Conservation (phyloP, 2,797 vertebrate species). For the Etheostoma nigrum region DNA sequence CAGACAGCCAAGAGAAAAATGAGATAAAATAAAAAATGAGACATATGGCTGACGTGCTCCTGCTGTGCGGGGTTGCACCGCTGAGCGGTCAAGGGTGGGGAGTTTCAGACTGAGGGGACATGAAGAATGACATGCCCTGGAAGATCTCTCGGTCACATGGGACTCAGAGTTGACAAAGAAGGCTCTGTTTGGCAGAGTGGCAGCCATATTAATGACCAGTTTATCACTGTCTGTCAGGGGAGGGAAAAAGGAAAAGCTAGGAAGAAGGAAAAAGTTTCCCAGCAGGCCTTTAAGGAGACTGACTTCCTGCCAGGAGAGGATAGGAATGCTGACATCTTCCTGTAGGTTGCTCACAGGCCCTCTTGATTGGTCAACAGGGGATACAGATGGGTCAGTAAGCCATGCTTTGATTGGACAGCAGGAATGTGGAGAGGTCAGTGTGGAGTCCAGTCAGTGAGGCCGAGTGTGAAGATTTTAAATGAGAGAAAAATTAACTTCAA, state of each 20-base stretch:
- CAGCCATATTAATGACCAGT: conserved; percentile 79
- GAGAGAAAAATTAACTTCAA: conserved; percentile 20
- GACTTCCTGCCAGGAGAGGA: conserved; percentile 78
- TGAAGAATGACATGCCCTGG: conserved; percentile 72
- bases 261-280: conserved; percentile 70
- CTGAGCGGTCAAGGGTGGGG: conserved; percentile 66
- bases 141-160: conserved; percentile 71
- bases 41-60: conserved; percentile 71
- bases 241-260: conserved; percentile 62
- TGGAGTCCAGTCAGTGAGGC: conserved; percentile 57
- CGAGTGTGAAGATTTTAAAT: conserved; percentile 66
- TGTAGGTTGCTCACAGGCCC: conserved; percentile 67
- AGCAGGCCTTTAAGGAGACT: conserved; percentile 72
- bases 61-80: conserved; percentile 57
- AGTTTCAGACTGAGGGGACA: conserved; percentile 64
- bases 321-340: conserved; percentile 82
- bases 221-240: conserved; percentile 74
- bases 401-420: conserved; percentile 65
- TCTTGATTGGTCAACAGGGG: conserved; percentile 78
- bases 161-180: conserved; percentile 75
- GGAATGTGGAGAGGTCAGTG: conserved; percentile 50
- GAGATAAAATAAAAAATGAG: conserved; percentile 66
- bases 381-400: conserved; percentile 64
- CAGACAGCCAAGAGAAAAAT: conserved; percentile 64
- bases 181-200: conserved; percentile 73